A percentile compares a stretch with the other conserved stretches of the same genome.
phyloP scores from a whole-genome alignment of 2,797 vertebrate genomes.

The Sebastes minor region DNA sequence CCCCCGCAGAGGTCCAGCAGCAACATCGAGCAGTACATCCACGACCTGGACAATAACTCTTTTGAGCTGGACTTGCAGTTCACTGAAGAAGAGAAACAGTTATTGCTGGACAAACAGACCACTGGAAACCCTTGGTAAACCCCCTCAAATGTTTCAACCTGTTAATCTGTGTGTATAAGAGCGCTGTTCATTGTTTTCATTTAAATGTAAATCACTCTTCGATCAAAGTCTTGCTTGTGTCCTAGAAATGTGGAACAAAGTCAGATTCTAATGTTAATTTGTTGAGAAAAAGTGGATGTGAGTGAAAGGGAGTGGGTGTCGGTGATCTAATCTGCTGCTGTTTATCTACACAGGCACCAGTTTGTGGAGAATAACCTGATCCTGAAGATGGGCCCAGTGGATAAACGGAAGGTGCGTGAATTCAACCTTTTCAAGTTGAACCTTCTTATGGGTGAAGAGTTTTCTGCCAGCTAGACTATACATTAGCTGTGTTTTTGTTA shows the following conservation, averaged over 20 bases:
- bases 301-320: neutral
- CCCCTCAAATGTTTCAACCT: neutral
- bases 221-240: neutral
- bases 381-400: conserved; percentile 99
- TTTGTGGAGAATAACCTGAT: conserved; percentile 99
- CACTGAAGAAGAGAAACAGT: conserved; percentile 93
- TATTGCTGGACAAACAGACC: conserved; percentile 95
- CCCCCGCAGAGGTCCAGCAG: conserved; percentile 89
- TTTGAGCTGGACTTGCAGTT: conserved; percentile 98
- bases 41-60: conserved; percentile 96
- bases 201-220: neutral
- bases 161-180: neutral
- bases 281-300: neutral
- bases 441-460: neutral
- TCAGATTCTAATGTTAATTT: neutral
- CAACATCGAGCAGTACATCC: conserved; percentile 98
- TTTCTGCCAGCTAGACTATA: neutral
- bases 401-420: conserved; percentile 94
- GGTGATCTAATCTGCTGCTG: conserved; percentile 4
- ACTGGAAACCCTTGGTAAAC: conserved; percentile 96
- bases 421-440: neutral
- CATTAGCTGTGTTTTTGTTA: neutral
- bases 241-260: neutral
- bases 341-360: conserved; percentile 88
- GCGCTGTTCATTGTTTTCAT: neutral